These are phyloP conservation scores for Diadophis punctatus DNA, from an alignment of 2,113 vertebrate species.

Conservation along the genomic window DNA sequence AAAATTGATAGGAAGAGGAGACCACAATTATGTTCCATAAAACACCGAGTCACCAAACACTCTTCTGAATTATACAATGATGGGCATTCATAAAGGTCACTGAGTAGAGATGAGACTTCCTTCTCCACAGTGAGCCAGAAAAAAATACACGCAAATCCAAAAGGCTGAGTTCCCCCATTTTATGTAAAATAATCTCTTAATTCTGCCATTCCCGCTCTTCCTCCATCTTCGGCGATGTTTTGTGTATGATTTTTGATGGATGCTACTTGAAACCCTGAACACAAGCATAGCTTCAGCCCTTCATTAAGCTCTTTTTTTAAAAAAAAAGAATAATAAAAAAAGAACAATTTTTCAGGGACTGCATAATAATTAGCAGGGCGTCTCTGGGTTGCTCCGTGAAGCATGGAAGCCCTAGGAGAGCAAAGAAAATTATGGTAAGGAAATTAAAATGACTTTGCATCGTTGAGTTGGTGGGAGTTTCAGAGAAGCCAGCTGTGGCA, in stretches of 20 bases:
- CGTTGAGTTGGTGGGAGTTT: not conserved
- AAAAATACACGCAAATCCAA: not conserved
- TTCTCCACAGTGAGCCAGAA: not conserved
- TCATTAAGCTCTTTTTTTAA: too few species aligned
- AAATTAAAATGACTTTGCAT: constrained; percentile 29
- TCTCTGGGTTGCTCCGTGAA: constrained; percentile 9
- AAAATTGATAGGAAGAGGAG: not conserved
- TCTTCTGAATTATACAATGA: not conserved
- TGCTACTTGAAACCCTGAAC: not conserved
- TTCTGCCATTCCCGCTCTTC: not conserved
- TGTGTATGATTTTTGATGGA: not conserved
- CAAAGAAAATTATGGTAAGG: not conserved
- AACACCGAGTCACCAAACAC: not conserved
- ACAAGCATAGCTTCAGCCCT: not conserved
- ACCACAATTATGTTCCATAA: not conserved
- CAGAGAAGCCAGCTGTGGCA: not conserved
- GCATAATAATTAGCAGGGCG: constrained; percentile 1
- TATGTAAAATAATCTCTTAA: not conserved
- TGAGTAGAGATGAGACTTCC: not conserved
- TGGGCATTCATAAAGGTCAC: not conserved
- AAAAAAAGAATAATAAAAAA: not conserved
- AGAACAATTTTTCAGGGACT: not conserved
- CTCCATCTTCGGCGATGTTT: not conserved
- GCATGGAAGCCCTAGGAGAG: not conserved
- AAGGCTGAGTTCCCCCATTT: not conserved